Conservation (phyloP, 2,113 vertebrate genomes). For the Gymnogyps californianus region DNA sequence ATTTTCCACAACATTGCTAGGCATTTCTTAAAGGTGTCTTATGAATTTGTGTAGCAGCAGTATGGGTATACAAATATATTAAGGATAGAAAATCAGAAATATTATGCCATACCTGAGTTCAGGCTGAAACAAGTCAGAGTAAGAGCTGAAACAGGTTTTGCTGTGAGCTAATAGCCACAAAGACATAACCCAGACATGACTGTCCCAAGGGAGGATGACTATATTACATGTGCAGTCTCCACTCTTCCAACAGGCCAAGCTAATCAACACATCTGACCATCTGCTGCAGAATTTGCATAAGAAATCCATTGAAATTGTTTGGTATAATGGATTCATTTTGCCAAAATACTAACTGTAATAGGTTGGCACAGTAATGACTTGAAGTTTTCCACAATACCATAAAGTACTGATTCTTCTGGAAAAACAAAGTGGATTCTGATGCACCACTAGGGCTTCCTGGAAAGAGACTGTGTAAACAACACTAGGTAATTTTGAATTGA, state of each 20-base stretch:
- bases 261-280: neutral
- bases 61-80: neutral
- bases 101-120: neutral
- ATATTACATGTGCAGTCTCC: no score
- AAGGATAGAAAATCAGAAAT: neutral
- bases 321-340: neutral
- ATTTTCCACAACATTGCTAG: rapidly evolving
- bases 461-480: neutral
- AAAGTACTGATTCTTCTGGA: neutral
- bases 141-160: neutral
- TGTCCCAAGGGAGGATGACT: neutral
- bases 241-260: neutral
- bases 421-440: neutral
- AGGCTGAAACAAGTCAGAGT: neutral
- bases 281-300: neutral
- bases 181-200: neutral
- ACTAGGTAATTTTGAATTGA: neutral
- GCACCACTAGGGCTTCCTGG: neutral
- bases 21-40: neutral
- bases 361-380: neutral
- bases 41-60: neutral
- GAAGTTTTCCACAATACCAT: neutral
- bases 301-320: neutral
- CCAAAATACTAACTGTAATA: neutral
- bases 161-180: neutral